Evolutionary conservation across 2,113 vertebrate species (phyloP).

Genomic region (Platanista minor): DNA sequence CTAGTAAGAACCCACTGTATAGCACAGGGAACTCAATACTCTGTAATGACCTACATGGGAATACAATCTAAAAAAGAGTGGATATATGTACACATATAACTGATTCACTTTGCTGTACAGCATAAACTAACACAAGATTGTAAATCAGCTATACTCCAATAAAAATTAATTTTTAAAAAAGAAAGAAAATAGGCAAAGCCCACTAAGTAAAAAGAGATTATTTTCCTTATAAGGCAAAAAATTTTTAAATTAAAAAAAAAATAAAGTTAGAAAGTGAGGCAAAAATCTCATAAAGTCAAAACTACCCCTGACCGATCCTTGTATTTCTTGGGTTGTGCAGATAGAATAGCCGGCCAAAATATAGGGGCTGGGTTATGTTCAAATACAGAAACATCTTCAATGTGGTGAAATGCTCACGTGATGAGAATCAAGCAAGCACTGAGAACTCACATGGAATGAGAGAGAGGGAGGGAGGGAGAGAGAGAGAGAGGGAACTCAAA

Average conservation of each 20-base stretch:
- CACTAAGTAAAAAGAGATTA: background rate
- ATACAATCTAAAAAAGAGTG: background rate
- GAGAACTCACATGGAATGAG: background rate
- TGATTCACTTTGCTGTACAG: background rate
- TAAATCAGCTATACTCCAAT: background rate
- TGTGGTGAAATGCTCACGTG: background rate
- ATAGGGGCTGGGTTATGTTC: background rate
- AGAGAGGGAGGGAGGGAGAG: background rate
- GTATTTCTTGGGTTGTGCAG: background rate
- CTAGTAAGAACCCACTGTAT: background rate
- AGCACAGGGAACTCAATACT: background rate
- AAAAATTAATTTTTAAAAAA: background rate
- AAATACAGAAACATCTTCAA: background rate
- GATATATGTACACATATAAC: background rate
- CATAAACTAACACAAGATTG: background rate
- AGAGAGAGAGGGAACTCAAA: background rate
- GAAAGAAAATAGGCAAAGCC: background rate
- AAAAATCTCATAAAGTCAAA: background rate
- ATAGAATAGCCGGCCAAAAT: background rate
- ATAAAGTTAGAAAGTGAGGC: background rate
- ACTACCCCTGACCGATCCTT: background rate
- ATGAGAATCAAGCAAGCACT: background rate
- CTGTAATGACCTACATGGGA: background rate
- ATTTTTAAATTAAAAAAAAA: background rate
- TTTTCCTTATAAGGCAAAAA: background rate